phyloP scores from a whole-genome alignment of 2,113 vertebrate genomes.

The Zosterops lateralis region DNA sequence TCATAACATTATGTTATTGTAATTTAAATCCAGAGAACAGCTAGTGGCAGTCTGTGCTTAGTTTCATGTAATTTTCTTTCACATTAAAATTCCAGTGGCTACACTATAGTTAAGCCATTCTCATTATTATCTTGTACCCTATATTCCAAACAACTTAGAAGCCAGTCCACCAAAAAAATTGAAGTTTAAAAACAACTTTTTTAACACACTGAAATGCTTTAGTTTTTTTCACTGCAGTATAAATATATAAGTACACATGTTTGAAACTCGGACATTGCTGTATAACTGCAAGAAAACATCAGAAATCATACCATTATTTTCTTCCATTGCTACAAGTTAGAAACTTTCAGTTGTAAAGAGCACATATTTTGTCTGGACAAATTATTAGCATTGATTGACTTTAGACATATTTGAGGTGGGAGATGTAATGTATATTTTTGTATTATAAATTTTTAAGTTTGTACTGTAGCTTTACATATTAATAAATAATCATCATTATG shows the following conservation, averaged over 20 bases:
- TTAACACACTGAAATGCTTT: neutral
- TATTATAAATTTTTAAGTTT: neutral
- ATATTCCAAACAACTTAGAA: neutral
- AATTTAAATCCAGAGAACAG: neutral
- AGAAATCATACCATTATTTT: neutral
- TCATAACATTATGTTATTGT: neutral
- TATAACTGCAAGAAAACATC: neutral
- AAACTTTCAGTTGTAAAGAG: neutral
- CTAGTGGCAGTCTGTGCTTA: neutral
- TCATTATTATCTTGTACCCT: neutral
- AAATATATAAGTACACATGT: neutral
- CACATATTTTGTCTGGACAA: neutral
- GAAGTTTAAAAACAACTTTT: neutral
- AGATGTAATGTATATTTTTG: neutral
- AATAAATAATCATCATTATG: neutral
- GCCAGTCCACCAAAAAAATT: neutral
- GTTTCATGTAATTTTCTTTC: neutral
- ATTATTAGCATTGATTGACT: neutral
- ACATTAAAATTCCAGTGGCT: neutral
- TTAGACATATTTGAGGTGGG: neutral
- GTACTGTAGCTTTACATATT: neutral
- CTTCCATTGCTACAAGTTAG: neutral
- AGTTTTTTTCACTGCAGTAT: neutral
- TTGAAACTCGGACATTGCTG: neutral
- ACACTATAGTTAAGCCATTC: neutral